A percentile compares a stretch with the other conserved stretches of the same genome.
These are phyloP conservation scores for Sciurus niger DNA, from an alignment of 2,113 vertebrate genomes.

Conservation along the genomic window DNA sequence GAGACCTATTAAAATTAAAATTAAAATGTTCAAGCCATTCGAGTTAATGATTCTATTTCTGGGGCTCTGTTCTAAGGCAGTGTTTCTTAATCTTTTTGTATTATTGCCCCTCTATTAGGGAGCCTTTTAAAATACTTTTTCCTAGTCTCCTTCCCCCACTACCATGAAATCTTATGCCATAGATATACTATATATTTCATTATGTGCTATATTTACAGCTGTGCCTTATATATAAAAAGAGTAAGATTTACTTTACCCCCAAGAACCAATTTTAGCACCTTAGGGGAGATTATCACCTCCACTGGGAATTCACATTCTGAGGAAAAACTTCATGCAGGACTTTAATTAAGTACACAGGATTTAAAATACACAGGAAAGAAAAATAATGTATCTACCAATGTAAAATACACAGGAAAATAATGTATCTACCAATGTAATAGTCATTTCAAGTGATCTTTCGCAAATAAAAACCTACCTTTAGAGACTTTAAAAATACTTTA, in stretches of 20 bases:
- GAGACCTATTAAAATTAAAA: background rate
- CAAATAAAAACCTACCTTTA: background rate
- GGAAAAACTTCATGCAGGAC: background rate
- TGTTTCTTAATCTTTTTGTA: background rate
- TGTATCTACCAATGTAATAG: background rate
- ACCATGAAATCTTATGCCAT: background rate
- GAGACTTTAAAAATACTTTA: conserved; percentile 20
- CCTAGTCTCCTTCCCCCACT: background rate
- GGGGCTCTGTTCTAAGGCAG: background rate
- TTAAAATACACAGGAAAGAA: background rate
- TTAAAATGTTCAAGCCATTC: background rate
- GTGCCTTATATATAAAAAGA: background rate
- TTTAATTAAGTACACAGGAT: background rate
- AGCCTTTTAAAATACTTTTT: background rate
- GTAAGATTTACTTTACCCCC: background rate
- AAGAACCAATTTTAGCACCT: background rate
- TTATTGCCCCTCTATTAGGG: background rate
- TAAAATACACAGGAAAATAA: background rate
- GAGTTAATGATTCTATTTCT: background rate
- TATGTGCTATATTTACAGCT: background rate
- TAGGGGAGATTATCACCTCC: background rate
- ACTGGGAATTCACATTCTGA: background rate
- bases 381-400: background rate
- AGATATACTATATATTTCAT: background rate
- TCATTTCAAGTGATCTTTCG: background rate